Base-by-base conservation (phyloP, 1,140 invertebrate genomes). In the Heliconius hewitsoni region DNA sequence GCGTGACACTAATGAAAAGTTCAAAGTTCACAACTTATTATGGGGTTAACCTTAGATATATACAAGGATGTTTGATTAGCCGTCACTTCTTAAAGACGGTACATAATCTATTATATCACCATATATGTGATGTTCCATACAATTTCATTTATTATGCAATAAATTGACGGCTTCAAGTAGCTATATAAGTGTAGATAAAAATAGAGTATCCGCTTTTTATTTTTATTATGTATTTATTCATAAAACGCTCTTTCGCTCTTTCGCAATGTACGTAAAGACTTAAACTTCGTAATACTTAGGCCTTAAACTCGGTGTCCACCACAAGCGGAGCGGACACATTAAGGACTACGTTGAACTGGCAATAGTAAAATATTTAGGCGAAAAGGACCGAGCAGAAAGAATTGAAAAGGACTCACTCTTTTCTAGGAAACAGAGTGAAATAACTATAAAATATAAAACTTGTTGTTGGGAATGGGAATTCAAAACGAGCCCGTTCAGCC, bases 1-100 rank as follows among this genome's bases (percentile, higher is more conserved):
- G 13, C 42, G 42, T 46, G 42, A 16, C 42, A 0, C 13, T 46
- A 46, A 46, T 16, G 5, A 42, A 16, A 82, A 79, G 85, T 81
- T 85, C 74, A 75, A 70, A 80, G 82, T 79, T 86, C 85, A 85
- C 79, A 81, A 73, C 73, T 79, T 16, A 5, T 3, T 16, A 66
- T 6, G 55, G 77, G 71, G 34, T 30, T 50, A 52, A 79, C 60
- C 72, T 73, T 46, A 60, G 5, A 19, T 0, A 52, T 52, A 16
- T 8, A 52, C 76, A 52, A 73, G 57, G 16, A 71, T 72, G 71
- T 72, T 72, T 72, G 71, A 39, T 39, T 72, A 72, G 71, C 13
- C 9, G 27, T 66, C 11, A 66, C 27, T 66, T 66, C 23, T 66
- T 30, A 13, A 66, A 30, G 60, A 16, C 23, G 60, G 16, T 66